Evolutionary conservation across 2,113 vertebrate genomes (phyloP).

Genomic region (Nothoprocta pentlandii): DNA sequence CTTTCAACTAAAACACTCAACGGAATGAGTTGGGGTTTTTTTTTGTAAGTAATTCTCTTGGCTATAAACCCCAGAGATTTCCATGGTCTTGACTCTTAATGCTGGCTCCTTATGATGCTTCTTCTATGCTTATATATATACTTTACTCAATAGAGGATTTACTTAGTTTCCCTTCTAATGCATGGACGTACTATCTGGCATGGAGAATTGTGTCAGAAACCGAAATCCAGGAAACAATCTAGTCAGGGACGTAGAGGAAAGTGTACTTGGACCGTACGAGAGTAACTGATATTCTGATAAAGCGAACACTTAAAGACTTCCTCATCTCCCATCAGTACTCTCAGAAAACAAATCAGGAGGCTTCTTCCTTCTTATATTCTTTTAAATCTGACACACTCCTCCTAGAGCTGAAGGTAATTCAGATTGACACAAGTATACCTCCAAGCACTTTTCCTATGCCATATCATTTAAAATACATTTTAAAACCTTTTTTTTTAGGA

Average conservation of each 20-base stretch:
- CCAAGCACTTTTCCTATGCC: background rate
- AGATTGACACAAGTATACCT: background rate
- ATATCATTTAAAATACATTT: background rate
- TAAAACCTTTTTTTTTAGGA: background rate
- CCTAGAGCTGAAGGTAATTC: background rate
- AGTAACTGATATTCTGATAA: background rate
- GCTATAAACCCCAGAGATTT: background rate
- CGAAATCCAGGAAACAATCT: background rate
- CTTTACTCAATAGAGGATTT: background rate
- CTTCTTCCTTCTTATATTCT: background rate
- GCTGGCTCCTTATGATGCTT: background rate
- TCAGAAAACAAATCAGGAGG: background rate
- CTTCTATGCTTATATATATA: background rate
- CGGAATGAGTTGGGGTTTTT: background rate
- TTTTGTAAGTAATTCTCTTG: background rate
- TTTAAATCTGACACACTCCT: background rate
- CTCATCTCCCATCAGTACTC: background rate
- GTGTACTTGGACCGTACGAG: background rate
- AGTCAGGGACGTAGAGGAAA: background rate
- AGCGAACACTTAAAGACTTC: background rate
- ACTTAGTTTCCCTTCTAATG: background rate
- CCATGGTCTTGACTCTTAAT: too few species aligned
- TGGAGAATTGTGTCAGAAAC: background rate
- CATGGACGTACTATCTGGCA: background rate
- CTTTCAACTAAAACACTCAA: background rate